Evolutionary conservation across 2,888 invertebrate species (phyloP).

Genomic region (Apoderus coryli): DNA sequence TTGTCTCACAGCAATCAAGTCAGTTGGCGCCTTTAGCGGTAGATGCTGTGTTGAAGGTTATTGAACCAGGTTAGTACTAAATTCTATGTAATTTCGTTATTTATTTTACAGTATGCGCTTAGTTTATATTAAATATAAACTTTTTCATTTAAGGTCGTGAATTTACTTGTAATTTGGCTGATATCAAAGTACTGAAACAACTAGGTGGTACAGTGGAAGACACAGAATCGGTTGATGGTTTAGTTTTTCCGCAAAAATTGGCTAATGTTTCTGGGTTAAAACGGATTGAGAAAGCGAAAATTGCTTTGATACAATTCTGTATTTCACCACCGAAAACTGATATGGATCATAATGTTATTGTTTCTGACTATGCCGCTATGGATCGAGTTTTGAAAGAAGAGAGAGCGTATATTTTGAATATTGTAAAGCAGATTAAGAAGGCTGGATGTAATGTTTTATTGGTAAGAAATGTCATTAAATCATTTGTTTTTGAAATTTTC

Average conservation of each 20-base stretch:
- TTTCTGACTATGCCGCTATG: slow-evolving; percentile 99
- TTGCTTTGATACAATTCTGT: slow-evolving; percentile 98
- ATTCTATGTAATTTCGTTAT: too few species aligned
- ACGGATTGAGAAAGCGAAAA: slow-evolving; percentile 92
- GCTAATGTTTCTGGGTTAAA: slow-evolving; percentile 85
- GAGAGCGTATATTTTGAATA: slow-evolving; percentile 91
- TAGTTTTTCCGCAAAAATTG: slow-evolving; percentile 83
- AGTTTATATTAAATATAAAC: too few species aligned
- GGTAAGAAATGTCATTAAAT: slow-evolving; percentile 35
- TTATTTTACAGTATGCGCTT: too few species aligned
- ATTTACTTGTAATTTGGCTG: slow-evolving; percentile 73
- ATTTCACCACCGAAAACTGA: slow-evolving; percentile 99
- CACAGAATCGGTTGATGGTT: slow-evolving; percentile 88
- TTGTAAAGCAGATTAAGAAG: slow-evolving; percentile 97
- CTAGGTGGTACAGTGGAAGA: slow-evolving; percentile 97
- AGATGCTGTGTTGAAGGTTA: slow-evolving; percentile 83
- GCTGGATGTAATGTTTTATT: slow-evolving; percentile 95
- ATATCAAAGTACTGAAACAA: slow-evolving; percentile 94
- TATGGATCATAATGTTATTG: slow-evolving; percentile 93
- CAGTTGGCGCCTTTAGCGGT: slow-evolving; percentile 94
- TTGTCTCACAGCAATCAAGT: slow-evolving; percentile 95
- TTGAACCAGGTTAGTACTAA: slow-evolving; percentile 42
- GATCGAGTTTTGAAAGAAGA: slow-evolving; percentile 96
- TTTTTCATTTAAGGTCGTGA: slow-evolving; percentile 38
- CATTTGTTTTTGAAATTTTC: slow-evolving; percentile 2